Conservation (phyloP, 1,140 invertebrate genomes). For the Chionoecetes opilio region DNA sequence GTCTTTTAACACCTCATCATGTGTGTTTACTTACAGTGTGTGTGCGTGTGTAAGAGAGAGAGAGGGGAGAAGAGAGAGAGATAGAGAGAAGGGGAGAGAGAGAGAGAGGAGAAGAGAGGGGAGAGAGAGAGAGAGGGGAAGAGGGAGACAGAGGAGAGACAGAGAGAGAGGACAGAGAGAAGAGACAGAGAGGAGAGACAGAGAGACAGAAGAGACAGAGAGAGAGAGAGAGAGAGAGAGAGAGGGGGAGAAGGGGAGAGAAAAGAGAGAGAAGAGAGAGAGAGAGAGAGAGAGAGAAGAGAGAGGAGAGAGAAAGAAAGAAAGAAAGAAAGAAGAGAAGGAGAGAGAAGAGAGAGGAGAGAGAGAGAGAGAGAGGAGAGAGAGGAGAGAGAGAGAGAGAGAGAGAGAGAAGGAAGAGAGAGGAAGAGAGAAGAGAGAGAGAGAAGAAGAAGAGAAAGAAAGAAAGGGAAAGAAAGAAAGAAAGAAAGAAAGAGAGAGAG, state of each 20-base stretch:
- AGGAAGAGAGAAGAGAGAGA: not conserved
- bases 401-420: constrained; percentile 40
- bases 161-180: not conserved
- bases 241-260: not conserved
- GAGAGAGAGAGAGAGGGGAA: not conserved
- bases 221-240: constrained; percentile 16
- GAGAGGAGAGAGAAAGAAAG: not conserved
- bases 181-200: not conserved
- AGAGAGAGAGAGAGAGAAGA: not conserved
- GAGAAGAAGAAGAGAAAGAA: not conserved
- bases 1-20: not conserved
- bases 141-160: constrained; percentile 16
- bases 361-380: not conserved
- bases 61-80: not conserved
- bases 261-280: not conserved
- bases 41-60: not conserved
- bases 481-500: not conserved
- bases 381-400: not conserved
- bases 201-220: constrained; percentile 10
- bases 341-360: constrained; percentile 4
- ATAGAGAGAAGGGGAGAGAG: not conserved
- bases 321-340: constrained; percentile 31
- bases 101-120: not conserved
- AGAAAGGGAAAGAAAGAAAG: not conserved
- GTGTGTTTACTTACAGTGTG: not conserved